Conservation (phyloP, 2,888 invertebrate species). For the Platycnemis pennipes region DNA sequence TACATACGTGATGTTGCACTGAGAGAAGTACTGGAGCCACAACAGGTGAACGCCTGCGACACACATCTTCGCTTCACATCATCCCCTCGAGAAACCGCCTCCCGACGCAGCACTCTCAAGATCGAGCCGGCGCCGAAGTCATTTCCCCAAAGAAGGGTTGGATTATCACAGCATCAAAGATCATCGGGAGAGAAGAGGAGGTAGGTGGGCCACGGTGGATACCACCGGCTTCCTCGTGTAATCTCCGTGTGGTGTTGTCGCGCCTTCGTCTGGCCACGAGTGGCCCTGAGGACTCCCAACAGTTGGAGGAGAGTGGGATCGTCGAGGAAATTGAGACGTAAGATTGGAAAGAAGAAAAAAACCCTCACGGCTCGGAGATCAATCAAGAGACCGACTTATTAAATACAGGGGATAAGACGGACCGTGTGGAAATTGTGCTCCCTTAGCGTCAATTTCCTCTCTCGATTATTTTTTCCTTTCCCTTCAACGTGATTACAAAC, state of each 20-base stretch:
- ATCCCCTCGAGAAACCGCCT: not conserved
- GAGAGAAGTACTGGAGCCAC: conserved; percentile 41
- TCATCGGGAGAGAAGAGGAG: not conserved
- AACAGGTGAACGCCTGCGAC: not conserved
- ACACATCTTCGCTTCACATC: not conserved
- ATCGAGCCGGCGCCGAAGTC: not conserved
- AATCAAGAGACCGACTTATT: conserved; percentile 31
- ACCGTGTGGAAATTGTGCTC: conserved; percentile 40
- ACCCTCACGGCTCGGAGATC: not conserved
- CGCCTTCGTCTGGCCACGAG: not conserved
- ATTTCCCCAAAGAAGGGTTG: not conserved
- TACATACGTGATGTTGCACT: not conserved
- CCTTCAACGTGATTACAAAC: conserved; percentile 20
- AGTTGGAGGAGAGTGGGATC: not conserved
- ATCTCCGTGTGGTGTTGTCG: not conserved
- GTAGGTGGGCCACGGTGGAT: not conserved
- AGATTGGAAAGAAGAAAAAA: conserved; percentile 27
- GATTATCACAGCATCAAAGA: not conserved
- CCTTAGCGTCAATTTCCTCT: conserved; percentile 54
- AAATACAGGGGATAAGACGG: not conserved
- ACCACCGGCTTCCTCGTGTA: not conserved
- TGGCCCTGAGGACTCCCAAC: not conserved
- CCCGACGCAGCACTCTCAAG: not conserved
- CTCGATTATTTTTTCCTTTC: conserved; percentile 10
- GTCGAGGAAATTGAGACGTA: conserved; percentile 34